These are phyloP conservation scores for Seira musarum DNA, from an alignment of 2,888 invertebrate species.

Conservation along the genomic window DNA sequence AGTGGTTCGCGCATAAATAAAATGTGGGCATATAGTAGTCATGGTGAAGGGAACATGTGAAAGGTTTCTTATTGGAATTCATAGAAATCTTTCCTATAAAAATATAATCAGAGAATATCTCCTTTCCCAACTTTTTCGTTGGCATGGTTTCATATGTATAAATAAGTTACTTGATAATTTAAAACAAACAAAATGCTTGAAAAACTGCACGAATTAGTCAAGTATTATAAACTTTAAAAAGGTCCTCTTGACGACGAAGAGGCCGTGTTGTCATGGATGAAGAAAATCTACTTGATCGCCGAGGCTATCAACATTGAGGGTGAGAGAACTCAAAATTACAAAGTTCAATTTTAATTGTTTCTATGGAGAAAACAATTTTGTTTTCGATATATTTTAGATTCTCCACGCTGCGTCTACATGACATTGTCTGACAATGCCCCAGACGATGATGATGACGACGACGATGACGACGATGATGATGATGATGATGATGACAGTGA, in stretches of 20 bases:
- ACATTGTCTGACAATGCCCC: constrained; percentile 53
- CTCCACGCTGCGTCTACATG: constrained; percentile 68
- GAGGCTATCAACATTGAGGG: constrained; percentile 58
- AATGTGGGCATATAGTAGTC: too few species aligned
- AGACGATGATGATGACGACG: constrained; percentile 62
- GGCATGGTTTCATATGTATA: too few species aligned
- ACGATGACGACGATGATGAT: constrained; percentile 69
- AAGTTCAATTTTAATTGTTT: constrained; percentile 4
- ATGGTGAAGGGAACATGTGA: too few species aligned
- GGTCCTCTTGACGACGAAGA: constrained; percentile 84
- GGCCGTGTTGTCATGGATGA: constrained; percentile 92
- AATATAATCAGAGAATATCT: too few species aligned
- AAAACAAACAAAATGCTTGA: too few species aligned
- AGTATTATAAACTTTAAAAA: too few species aligned
- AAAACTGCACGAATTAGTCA: too few species aligned
- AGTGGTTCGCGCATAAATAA: too few species aligned
- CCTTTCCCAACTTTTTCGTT: too few species aligned
- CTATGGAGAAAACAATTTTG: constrained; percentile 4
- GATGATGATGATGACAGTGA: constrained; percentile 31
- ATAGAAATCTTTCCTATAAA: too few species aligned
- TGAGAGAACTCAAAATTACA: constrained; percentile 24
- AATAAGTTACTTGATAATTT: too few species aligned
- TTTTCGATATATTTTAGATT: constrained; percentile 13
- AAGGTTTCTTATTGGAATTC: too few species aligned
- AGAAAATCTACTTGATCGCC: constrained; percentile 74